Percentiles rank a stretch among this genome's conserved stretches.
Conservation (phyloP, 2,113 vertebrate genomes). For the Cephalopterus ornatus region DNA sequence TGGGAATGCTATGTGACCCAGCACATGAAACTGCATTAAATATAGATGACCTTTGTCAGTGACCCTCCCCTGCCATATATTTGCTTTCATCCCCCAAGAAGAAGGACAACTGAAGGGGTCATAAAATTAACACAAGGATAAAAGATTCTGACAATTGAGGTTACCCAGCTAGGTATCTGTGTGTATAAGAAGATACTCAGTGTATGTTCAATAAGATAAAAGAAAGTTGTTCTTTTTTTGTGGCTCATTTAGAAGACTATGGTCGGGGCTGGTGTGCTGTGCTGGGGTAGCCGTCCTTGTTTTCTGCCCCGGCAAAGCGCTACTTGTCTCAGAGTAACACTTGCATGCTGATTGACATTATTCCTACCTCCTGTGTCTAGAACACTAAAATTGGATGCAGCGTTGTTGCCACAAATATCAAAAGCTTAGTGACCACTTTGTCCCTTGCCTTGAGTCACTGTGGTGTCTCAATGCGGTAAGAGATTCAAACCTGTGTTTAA, state of each 20-base stretch:
- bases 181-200: neutral
- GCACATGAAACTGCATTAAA: constrained; percentile 6
- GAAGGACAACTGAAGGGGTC: neutral
- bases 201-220: neutral
- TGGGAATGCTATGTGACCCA: constrained; percentile 35
- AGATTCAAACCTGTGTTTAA: neutral
- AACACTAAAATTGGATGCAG: neutral
- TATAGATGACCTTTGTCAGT: constrained; percentile 26
- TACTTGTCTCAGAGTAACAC: neutral
- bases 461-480: neutral
- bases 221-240: neutral
- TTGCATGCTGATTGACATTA: rapidly evolving
- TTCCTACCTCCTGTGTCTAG: neutral
- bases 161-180: neutral
- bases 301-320: neutral
- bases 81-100: neutral
- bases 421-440: neutral
- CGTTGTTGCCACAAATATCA: neutral
- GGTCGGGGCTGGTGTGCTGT: neutral
- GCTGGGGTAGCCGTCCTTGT: neutral
- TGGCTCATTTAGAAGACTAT: neutral
- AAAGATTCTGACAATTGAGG: neutral
- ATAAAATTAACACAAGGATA: constrained; percentile 14
- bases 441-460: neutral
- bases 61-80: neutral